These are phyloP conservation scores for Silurus lanzhouensis DNA, from an alignment of 2,797 vertebrate genomes.

Conservation along the genomic window DNA sequence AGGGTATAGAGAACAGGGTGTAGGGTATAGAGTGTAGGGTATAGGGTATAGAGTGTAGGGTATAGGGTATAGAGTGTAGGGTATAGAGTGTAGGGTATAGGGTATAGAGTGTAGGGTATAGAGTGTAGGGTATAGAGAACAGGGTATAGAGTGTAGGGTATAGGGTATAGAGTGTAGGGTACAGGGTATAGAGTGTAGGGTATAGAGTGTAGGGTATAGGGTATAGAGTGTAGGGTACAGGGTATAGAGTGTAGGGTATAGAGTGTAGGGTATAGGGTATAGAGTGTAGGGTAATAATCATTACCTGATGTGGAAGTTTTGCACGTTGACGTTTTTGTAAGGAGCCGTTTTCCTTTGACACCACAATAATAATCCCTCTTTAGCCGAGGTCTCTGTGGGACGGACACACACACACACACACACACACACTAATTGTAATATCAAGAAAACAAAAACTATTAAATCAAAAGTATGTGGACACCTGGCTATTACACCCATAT, in stretches of 20 bases:
- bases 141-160: not conserved
- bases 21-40: too few species aligned
- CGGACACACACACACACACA: too few species aligned
- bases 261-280: too few species aligned
- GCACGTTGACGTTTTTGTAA: slow-evolving; percentile 87
- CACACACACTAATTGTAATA: too few species aligned
- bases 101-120: not conserved
- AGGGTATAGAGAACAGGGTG: too few species aligned
- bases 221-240: too few species aligned
- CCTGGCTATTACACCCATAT: not conserved
- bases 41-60: not conserved
- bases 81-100: too few species aligned
- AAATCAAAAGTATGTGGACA: not conserved
- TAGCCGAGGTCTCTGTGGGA: slow-evolving; percentile 82
- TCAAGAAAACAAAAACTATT: not conserved
- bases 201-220: too few species aligned
- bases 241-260: too few species aligned
- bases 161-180: not conserved
- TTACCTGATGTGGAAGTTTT: slow-evolving; percentile 89
- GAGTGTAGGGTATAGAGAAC: not conserved
- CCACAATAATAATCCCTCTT: slow-evolving; percentile 80
- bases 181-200: too few species aligned
- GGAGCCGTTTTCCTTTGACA: slow-evolving; percentile 88
- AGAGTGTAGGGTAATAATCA: not conserved
- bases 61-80: not conserved